Evolutionary conservation across 2,888 invertebrate genomes (phyloP), one percentile per base, ranked within the genome.

Genomic region (Chymomyza procnemis): DNA sequence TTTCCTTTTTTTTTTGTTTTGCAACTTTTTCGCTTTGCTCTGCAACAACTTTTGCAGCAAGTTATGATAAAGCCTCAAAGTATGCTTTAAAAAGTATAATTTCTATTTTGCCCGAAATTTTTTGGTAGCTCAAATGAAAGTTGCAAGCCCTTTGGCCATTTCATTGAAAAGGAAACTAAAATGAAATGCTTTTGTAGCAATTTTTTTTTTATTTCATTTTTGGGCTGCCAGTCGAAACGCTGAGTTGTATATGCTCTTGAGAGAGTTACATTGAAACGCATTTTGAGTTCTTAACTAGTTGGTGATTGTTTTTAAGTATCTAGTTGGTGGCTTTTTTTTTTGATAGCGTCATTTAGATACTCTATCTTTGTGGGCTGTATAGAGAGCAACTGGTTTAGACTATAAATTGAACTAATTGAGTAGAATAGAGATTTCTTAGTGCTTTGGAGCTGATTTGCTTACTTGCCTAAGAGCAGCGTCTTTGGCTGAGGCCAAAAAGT

Each of bases 51-150:
- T 41, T 41, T 41, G 9, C 34, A 12, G 12, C 34, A 41, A 41
- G 34, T 41, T 41, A 41, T 41, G 34, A 41, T 41, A 41, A 69
- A 47, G 61, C 62, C 67, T 57, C 75, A 62, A 74, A 80, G 57
- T 52, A 61, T 66, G 67, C 62, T 67, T 75, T 67, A 67, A 74
- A 67, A 66, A 68, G 57, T 64, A 66, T 66, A 62, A 66, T 30
- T 65, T 26, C 59, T 46, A 8, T 21, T 58, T 61, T 58, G 46
- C 4, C 34, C 22, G 26, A 48, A 30, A 48, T 22, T 62, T 63
- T 46, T 56, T 54, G 30, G 16, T 12, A 18, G 56, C 61, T 47
- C 60, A 66, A 61, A 61, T 73, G 67, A 75, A 75, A 76, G 61
- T 73, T 73, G 58, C 66, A 26, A 26, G 21, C 55, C 26, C 26